Percentiles rank a stretch among this genome's conserved stretches.
Conservation (phyloP, 2,113 vertebrate genomes). For the Morphnarchus princeps region DNA sequence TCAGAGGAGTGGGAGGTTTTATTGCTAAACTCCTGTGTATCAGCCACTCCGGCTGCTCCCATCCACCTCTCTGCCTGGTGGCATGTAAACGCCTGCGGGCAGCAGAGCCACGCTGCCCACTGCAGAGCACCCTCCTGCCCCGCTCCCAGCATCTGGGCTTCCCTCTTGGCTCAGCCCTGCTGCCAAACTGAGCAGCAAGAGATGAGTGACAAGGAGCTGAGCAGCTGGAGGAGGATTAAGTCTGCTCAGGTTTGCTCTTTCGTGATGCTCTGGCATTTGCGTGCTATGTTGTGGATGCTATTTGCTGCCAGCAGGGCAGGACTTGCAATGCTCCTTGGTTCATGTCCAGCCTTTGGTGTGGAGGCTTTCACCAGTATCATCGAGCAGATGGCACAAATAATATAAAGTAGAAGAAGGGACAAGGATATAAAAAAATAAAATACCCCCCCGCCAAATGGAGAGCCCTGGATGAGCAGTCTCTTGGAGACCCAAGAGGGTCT, state of each 20-base stretch:
- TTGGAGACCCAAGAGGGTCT: background rate
- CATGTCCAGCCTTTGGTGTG: background rate
- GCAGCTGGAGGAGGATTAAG: background rate
- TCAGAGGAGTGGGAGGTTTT: background rate
- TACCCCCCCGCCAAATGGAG: background rate
- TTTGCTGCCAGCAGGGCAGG: background rate
- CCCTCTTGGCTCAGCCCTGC: background rate
- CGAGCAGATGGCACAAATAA: background rate
- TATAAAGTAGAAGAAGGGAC: background rate
- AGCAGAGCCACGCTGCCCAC: fast-evolving
- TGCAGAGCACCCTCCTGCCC: background rate
- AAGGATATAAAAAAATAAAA: background rate
- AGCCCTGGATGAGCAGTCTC: background rate
- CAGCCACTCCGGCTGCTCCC: background rate
- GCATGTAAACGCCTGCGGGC: background rate
- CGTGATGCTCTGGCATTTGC: background rate
- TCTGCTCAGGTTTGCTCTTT: background rate
- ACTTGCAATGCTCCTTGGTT: background rate
- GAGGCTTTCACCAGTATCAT: background rate
- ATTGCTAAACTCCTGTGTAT: background rate
- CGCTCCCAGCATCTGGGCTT: background rate
- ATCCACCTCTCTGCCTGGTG: background rate
- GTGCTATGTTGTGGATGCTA: background rate
- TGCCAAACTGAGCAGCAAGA: background rate
- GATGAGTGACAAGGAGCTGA: background rate